Conservation (phyloP, 2,797 vertebrate species). For the Distichodus sexfasciatus region DNA sequence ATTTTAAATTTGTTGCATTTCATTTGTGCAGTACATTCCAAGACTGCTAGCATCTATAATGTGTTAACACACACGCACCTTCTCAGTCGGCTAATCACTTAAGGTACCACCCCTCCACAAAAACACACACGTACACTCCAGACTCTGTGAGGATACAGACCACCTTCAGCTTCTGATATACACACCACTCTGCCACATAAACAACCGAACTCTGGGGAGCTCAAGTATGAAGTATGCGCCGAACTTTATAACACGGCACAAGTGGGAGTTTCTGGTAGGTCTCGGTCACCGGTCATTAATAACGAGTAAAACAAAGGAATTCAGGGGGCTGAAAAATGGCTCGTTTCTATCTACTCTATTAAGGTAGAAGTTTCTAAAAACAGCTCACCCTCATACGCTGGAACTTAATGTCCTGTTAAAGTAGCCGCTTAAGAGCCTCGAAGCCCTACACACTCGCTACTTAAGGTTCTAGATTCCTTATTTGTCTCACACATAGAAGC, state of each 20-base stretch:
- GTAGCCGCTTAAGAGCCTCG: constrained; percentile 13
- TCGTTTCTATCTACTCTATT: constrained; percentile 15
- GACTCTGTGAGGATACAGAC: constrained; percentile 40
- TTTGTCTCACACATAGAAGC: too few species aligned
- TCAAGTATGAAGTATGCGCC: constrained; percentile 14
- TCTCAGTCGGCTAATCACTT: constrained; percentile 39
- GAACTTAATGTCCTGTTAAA: constrained; percentile 42
- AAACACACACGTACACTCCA: constrained; percentile 29
- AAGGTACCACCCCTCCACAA: constrained; percentile 15
- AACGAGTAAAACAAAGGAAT: constrained; percentile 31
- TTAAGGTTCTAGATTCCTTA: too few species aligned
- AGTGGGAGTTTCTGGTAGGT: constrained; percentile 20
- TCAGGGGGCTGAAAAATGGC: constrained; percentile 14
- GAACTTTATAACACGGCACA: constrained; percentile 12
- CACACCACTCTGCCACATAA: constrained; percentile 42
- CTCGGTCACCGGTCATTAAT: constrained; percentile 39
- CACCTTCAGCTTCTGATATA: constrained; percentile 52
- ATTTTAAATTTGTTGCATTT: too few species aligned
- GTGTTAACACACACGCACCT: constrained; percentile 6
- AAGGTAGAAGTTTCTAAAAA: constrained; percentile 9
- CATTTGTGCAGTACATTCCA: too few species aligned
- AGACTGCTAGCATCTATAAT: too few species aligned
- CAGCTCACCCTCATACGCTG: neutral
- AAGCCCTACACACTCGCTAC: too few species aligned
- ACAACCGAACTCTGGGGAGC: constrained; percentile 45